Base-by-base conservation (phyloP, 2,797 vertebrate species). In the Linurgus olivaceus region DNA sequence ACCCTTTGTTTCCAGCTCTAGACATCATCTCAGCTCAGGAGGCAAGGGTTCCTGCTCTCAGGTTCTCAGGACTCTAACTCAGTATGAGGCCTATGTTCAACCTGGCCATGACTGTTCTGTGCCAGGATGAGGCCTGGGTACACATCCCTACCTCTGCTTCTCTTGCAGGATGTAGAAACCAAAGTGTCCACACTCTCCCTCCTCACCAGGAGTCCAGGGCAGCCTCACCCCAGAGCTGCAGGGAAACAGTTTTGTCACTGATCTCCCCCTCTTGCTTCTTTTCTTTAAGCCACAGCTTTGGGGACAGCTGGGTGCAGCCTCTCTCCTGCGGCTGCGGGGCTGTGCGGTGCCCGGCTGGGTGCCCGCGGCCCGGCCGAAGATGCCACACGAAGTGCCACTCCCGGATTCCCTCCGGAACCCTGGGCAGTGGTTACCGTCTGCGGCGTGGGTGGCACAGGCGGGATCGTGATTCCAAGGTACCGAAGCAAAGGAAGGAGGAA, bases 81-180 rank as follows among this genome's bases (percentile, higher is more conserved):
- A n/a, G 76, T 58, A 33, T 42, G 67, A 86, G 40, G 17, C 37
- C 7, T 47, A 6, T 33, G 33, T 62, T 58, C 75, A 86, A 8
- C 23, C 25, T 52, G 38, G 35, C 17, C 77, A 37, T 18, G 37
- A 35, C 29, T 15, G 5, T 48, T 44, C 55, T 31, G n/a, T 73
- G 68, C 29, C n/a, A 35, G 24, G 24, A 57, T 38, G 17, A 73
- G 78, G 35, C 13, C 26, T 0, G 0, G 9, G 11, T 51, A 28
- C 0, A 2, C 7, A 2, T 78, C 31, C 35, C 51, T 11, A 23
- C 2, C 8, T 23, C 6, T 8, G 9, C 29, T 19, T 70, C 11
- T 3, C 18, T 66, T 47, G 44, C 33, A 62, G 23, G 13, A 19
- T 14, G 20, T 6, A 5, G 52, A 82, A 73, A 45, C 11, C 31